Evolutionary conservation across 2,113 vertebrate species (phyloP), one percentile per base, ranked within the genome.

Genomic region (Bucco capensis): DNA sequence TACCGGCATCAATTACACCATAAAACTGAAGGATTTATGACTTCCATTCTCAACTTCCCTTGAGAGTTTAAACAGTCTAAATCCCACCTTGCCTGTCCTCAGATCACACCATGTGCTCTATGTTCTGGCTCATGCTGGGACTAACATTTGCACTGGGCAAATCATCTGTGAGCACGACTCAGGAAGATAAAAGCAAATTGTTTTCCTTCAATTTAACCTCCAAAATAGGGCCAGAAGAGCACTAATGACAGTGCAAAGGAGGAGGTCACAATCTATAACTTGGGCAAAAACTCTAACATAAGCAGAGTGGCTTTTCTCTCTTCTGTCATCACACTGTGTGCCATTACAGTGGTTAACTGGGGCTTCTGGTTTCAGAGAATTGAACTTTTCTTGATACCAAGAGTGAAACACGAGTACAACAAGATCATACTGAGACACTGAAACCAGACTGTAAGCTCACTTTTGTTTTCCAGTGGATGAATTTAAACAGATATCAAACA

Each of bases 301-400:
- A 81, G 57, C 80, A 81, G 53, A 88, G 69, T 66, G 70, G 83
- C 74, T 92, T 84, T 93, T 90, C 85, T 91, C 69, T 82, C 72
- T 88, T 74, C 93, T 91, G 50, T 86, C 84, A 90, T 88, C 80
- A 81, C 50, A 38, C 22, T 44, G 25, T 51, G 60, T 70, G 60
- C 54, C 67, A 80, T 62, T 88, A 85, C 44, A 90, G 69, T 21
- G 4, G 28, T 90, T 89, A 85, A 92, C 2, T 54, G 21, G 28
- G 19, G 71, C 37, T 94, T 94, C 81, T 89, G 38, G 84, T 93
- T 96, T 92, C 89, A 93, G 84, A 93, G 79, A 84, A 89, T 19
- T 54, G 62, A 86, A 92, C 78, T 86, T 88, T 78, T 65, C 77
- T 70, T 56, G 27, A 76, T 62, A 82, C 14, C 25, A 70, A 62